Evolutionary conservation across 2,113 vertebrate genomes (phyloP), one percentile per base, ranked within the genome.

Genomic region (Callospermophilus lateralis): DNA sequence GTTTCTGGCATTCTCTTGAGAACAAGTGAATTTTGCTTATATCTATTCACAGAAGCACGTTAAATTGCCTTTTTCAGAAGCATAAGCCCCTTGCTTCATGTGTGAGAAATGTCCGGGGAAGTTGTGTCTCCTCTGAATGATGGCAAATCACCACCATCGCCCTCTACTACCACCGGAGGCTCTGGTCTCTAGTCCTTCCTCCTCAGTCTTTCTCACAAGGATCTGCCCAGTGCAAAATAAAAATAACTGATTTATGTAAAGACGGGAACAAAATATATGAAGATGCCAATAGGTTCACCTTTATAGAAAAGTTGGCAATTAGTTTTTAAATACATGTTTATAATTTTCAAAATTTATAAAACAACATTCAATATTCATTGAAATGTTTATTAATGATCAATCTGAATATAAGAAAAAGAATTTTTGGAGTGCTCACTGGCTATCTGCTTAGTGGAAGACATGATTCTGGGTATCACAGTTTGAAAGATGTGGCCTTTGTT

Each of bases 31-130:
- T 65, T 65, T 39, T 90, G 10, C 15, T 74, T 34, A 34, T 48
- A 58, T 48, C 42, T 1, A 5, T 30, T 7, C 9, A 20, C 11
- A 58, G 1, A 34, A 10, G 8, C n/a, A 58, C 9, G 1, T 8
- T 55, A 79, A 20, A 67, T 8, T 11, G 7, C 32, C 0, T 1
- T 68, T 45, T 30, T 28, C 9, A 39, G 26, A 13, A 39, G 4
- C 16, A 10, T 74, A 55, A 73, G 22, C 26, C 58, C 53, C 79
- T 79, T 34, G 20, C 6, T 70, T 83, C 61, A 58, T 19, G 2
- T 42, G 4, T 39, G 26, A 73, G 4, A 58, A 51, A 48, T 13
- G 9, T 67, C 73, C 32, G 67, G 37, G 37, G 13, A 79, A 74
- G 37, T 48, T 37, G 34, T 26, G 0, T 22, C 11, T 89, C 1